phyloP scores from a whole-genome alignment of 2,113 vertebrate genomes.

The Rhinopomastus cyanomelas region DNA sequence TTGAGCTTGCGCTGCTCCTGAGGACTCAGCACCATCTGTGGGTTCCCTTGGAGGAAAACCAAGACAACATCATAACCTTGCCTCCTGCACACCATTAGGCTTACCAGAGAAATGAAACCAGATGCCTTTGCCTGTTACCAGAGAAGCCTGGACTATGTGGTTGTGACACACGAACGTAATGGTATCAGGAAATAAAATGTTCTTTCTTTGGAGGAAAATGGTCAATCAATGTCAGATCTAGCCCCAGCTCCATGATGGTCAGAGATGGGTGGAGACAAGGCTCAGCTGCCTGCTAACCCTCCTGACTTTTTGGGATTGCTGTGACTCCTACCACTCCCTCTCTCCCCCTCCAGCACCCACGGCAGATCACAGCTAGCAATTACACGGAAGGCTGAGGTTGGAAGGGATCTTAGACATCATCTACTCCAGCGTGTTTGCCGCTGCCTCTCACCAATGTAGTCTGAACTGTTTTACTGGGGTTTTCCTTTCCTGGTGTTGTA shows the following conservation, averaged over 20 bases:
- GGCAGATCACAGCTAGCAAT: neutral
- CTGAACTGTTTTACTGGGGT: neutral
- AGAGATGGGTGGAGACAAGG: neutral
- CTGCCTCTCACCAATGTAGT: neutral
- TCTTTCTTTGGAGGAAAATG: neutral
- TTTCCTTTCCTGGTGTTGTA: neutral
- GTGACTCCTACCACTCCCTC: neutral
- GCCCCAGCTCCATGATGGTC: rapidly evolving
- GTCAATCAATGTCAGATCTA: neutral
- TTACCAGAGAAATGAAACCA: slow-evolving; percentile 7
- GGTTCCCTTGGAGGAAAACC: neutral
- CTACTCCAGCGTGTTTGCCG: neutral
- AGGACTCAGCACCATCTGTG: neutral
- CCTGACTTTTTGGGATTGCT: neutral
- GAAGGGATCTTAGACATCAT: too few relatives aligned
- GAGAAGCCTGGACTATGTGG: neutral
- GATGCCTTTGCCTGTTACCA: neutral
- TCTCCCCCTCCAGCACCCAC: neutral
- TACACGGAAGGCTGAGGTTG: too few relatives aligned
- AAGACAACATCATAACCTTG: neutral
- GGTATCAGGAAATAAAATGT: neutral
- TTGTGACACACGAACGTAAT: neutral
- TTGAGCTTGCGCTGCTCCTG: neutral
- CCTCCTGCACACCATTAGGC: neutral
- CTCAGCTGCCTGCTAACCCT: neutral